Percentiles rank a stretch among this genome's conserved stretches.
Conservation (phyloP, 2,797 vertebrate genomes). For the Psittacula echo region DNA sequence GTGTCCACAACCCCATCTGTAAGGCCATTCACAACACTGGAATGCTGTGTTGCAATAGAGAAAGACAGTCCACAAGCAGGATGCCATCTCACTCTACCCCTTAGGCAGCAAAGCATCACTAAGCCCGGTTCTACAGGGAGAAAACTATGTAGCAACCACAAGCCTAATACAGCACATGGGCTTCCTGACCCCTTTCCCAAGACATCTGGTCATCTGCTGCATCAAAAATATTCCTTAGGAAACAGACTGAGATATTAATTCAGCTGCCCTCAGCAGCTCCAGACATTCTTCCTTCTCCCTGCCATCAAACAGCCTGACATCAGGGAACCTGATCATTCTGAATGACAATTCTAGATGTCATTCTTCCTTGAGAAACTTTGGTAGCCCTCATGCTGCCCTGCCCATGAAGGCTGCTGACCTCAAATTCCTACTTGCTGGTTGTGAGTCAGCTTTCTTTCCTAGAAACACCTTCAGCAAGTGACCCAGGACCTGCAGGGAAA, state of each 20-base stretch:
- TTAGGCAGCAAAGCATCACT: background rate
- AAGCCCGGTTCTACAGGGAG: background rate
- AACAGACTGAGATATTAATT: background rate
- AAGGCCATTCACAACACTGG: background rate
- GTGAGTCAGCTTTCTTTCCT: background rate
- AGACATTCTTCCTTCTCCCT: background rate
- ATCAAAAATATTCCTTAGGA: background rate
- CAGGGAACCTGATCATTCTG: background rate
- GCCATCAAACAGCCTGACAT: background rate
- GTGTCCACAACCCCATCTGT: background rate
- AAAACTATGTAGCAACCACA: background rate
- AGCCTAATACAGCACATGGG: background rate
- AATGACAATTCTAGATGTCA: background rate
- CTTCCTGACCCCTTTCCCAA: background rate
- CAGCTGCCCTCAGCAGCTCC: background rate
- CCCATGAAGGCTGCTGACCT: background rate
- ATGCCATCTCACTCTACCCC: background rate
- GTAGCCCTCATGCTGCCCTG: background rate
- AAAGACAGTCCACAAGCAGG: background rate
- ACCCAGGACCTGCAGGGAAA: background rate
- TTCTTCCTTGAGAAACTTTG: background rate
- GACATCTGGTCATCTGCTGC: background rate
- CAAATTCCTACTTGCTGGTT: background rate
- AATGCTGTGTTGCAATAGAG: fast-evolving
- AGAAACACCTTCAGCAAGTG: background rate